Evolutionary conservation across 2,113 vertebrate genomes (phyloP).

Genomic region (Gopherus flavomarginatus): DNA sequence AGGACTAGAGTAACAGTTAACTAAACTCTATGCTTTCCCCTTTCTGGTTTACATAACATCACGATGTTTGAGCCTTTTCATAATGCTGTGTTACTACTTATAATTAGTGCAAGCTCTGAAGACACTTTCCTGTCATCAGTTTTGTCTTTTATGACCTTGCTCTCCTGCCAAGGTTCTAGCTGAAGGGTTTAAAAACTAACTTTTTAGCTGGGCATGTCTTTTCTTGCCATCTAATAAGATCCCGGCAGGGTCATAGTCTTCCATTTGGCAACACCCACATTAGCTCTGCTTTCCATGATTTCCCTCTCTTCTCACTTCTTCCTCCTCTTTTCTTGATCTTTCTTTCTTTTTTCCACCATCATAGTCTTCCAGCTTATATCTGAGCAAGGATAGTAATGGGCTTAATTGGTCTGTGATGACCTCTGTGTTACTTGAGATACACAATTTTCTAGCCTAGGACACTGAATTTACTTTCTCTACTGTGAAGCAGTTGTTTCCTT

Average conservation of each 20-base stretch:
- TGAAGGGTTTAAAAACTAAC: background rate
- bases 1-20: background rate
- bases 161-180: background rate
- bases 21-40: background rate
- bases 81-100: background rate
- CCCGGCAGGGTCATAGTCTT: background rate
- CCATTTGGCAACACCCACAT: background rate
- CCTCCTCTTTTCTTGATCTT: background rate
- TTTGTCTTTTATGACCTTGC: slow-evolving; percentile 1
- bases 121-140: background rate
- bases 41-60: background rate
- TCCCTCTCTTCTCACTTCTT: background rate
- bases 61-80: background rate
- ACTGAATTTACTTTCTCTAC: slow-evolving; percentile 20
- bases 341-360: background rate
- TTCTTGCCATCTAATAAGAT: background rate
- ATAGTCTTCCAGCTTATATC: background rate
- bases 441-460: background rate
- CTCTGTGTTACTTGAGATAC: background rate
- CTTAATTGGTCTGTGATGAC: background rate
- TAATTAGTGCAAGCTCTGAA: background rate
- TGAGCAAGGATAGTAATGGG: background rate
- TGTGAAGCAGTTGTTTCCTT: slow-evolving; percentile 13
- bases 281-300: background rate
- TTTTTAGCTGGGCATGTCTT: background rate